Evolutionary conservation across 1,140 invertebrate species (phyloP), one percentile per base, ranked within the genome.

Genomic region (Drosophila athabasca): DNA sequence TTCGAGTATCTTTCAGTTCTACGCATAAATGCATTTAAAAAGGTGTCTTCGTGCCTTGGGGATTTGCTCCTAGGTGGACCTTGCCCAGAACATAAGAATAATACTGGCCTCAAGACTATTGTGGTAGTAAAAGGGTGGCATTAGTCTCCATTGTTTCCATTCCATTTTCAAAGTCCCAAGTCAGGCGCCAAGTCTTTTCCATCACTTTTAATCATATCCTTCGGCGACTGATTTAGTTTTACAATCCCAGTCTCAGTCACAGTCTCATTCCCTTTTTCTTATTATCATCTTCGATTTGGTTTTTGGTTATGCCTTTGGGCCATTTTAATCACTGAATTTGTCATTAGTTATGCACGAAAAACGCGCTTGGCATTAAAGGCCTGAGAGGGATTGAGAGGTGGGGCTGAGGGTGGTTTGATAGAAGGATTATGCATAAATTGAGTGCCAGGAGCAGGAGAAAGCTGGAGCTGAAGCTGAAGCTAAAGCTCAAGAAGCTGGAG

Each of bases 261-360:
- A 58, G 58, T 44, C 22, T 17, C 19, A 11, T 13, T 9, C 9
- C 2, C 8, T 57, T 57, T 43, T 49, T 51, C 11, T 48, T 24
- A 61, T 61, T 61, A 61, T 22, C 49, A 53, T 53, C 44, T 64
- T 68, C 60, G 24, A 58, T 57, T 53, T 22, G 15, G 51, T 53
- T 26, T 29, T 35, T 64, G 51, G 52, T 6, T 15, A 9, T 31
- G 15, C 26, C 67, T 60, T 29, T 43, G 53, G 74, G 73, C 79
- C 59, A 75, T 75, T 82, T 84, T 72, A 82, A 82, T 84, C 79
- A 84, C 74, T 74, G 79, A 66, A 58, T 79, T 84, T 79, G 80
- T 79, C 52, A 71, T 78, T 78, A 82, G 81, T 79, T 70, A 79
- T 82, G 79, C 79, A 74, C 64, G 61, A 75, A 74, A 73, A 52